Percentiles rank a stretch among this genome's conserved stretches.
Conservation (phyloP, 2,113 vertebrate genomes). For the Sporophila hypoxantha region DNA sequence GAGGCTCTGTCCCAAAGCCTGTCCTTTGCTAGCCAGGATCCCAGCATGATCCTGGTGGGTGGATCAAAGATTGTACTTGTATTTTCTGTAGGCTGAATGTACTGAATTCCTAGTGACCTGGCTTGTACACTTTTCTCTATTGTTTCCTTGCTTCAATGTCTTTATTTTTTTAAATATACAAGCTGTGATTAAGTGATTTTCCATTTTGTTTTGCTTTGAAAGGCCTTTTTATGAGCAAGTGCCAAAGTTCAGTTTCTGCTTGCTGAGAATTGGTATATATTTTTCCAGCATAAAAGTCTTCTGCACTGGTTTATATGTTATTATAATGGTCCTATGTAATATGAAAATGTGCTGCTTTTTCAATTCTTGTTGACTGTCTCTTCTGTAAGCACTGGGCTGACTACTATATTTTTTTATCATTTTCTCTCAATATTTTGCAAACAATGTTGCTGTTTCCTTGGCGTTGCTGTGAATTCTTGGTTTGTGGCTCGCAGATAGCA, state of each 20-base stretch:
- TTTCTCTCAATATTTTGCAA: conserved; percentile 49
- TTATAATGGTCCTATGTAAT: conserved; percentile 29
- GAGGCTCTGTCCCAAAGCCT: not conserved
- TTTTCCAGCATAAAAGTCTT: conserved; percentile 39
- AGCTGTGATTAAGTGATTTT: conserved; percentile 29
- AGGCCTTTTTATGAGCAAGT: conserved; percentile 65
- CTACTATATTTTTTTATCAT: conserved; percentile 27
- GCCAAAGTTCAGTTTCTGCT: conserved; percentile 72
- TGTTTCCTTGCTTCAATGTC: not conserved
- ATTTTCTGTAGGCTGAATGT: conserved; percentile 25
- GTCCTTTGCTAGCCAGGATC: not conserved
- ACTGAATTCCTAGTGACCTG: not conserved
- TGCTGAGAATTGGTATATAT: conserved; percentile 26
- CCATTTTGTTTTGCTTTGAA: conserved; percentile 35
- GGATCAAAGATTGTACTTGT: not conserved
- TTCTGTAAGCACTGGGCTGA: conserved; percentile 34
- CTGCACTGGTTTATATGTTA: conserved; percentile 39
- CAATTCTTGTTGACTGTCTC: conserved; percentile 32
- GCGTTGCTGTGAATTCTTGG: conserved; percentile 20
- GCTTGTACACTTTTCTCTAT: not conserved
- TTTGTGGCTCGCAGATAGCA: conserved; percentile 35
- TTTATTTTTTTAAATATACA: not conserved
- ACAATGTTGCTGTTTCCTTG: conserved; percentile 23
- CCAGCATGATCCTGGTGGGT: not conserved
- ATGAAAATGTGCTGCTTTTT: conserved; percentile 47